phyloP scores from a whole-genome alignment of 1,140 invertebrate genomes.

The Alviniconcha marisindica region DNA sequence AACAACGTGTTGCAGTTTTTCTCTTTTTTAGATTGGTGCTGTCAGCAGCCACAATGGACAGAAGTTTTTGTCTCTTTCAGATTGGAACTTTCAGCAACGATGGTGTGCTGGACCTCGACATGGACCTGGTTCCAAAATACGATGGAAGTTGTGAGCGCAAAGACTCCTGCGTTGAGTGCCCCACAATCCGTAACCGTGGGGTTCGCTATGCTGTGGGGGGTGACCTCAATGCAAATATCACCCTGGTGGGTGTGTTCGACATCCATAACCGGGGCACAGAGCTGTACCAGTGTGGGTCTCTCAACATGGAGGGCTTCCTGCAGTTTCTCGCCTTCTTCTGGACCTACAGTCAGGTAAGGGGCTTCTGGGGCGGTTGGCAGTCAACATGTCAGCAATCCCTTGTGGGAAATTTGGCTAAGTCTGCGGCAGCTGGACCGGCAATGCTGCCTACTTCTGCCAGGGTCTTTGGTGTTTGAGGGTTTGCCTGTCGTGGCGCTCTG shows the following conservation, averaged over 20 bases:
- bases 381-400: no score
- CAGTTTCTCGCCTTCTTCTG: conserved; percentile 65
- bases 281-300: conserved; percentile 62
- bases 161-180: conserved; percentile 69
- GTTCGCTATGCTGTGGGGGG: conserved; percentile 48
- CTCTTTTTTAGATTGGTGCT: no score
- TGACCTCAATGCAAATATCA: conserved; percentile 24
- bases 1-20: no score
- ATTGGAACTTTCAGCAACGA: conserved; percentile 59
- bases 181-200: conserved; percentile 56
- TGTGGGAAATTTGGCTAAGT: no score
- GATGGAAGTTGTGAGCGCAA: conserved; percentile 63
- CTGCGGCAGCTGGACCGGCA: no score
- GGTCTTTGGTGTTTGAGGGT: no score
- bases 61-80: no score
- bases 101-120: background rate
- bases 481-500: no score
- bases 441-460: no score
- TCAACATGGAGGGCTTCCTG: conserved; percentile 60
- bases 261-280: conserved; percentile 64
- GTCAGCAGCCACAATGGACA: no score
- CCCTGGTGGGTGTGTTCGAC: conserved; percentile 59
- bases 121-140: conserved; percentile 55
- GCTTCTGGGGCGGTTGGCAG: no score
- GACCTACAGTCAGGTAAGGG: conserved; percentile 26